Evolutionary conservation across 2,113 vertebrate genomes (phyloP).

Genomic region (Dromas ardeola): DNA sequence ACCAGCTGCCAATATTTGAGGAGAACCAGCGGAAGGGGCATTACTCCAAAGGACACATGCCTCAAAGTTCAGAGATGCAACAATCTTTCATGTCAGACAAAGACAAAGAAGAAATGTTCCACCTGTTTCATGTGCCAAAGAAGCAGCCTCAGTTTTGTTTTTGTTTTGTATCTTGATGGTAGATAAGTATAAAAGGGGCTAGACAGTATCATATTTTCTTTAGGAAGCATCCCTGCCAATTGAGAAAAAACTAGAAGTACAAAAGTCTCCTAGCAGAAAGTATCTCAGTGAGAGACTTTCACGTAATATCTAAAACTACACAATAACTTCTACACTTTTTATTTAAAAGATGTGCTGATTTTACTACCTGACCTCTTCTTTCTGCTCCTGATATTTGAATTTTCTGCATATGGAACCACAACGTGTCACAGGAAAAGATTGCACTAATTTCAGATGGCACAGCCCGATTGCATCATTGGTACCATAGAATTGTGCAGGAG

Average conservation of each 20-base stretch:
- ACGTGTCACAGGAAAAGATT: not conserved
- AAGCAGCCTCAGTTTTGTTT: not conserved
- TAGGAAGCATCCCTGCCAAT: not conserved
- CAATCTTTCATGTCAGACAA: constrained; percentile 42
- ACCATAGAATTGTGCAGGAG: not conserved
- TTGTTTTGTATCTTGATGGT: not conserved
- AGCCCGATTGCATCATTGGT: not conserved
- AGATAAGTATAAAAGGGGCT: not conserved
- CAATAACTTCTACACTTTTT: not conserved
- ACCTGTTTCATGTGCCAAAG: constrained; percentile 2
- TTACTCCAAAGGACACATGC: constrained; percentile 57
- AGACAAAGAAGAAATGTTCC: constrained; percentile 39
- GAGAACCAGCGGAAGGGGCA: constrained; percentile 38
- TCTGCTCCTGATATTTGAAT: not conserved
- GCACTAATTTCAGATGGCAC: not conserved
- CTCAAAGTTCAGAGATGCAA: constrained; percentile 35
- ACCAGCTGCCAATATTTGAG: constrained; percentile 37
- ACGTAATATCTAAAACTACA: not conserved
- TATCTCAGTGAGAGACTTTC: not conserved
- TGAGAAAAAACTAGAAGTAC: not conserved
- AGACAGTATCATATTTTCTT: not conserved
- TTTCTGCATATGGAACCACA: not conserved
- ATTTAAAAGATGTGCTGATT: not conserved
- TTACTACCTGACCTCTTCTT: not conserved
- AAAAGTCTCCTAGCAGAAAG: not conserved